These are phyloP conservation scores for Macrocentrus cingulum DNA, from an alignment of 1,140 invertebrate genomes.

Conservation along the genomic window DNA sequence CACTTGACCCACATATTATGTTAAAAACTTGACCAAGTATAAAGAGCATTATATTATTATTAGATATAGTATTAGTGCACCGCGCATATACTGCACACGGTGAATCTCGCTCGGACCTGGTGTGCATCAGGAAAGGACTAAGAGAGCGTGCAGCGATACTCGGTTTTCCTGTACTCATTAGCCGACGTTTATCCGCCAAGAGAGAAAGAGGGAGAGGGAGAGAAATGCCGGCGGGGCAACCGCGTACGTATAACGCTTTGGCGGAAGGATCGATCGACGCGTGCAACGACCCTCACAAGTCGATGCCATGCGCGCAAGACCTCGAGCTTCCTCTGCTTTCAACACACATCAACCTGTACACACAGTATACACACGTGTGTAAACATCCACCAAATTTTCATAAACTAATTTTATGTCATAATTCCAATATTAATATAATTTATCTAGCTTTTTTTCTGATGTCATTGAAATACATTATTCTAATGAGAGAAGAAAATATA, in stretches of 20 bases:
- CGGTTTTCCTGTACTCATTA: constrained; percentile 32
- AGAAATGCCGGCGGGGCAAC: constrained; percentile 12
- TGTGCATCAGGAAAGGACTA: not conserved
- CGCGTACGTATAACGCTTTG: constrained; percentile 23
- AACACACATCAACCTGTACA: not conserved
- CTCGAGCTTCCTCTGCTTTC: not conserved
- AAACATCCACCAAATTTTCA: too few species aligned
- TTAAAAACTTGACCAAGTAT: too few species aligned
- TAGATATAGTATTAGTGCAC: too few species aligned
- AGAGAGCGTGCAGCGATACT: constrained; percentile 24
- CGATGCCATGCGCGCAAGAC: constrained; percentile 7
- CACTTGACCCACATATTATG: too few species aligned
- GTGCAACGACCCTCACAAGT: constrained; percentile 27
- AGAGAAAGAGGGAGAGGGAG: constrained; percentile 4
- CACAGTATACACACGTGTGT: not conserved
- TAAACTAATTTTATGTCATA: too few species aligned
- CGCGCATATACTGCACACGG: not conserved
- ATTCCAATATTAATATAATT: too few species aligned
- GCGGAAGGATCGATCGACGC: constrained; percentile 31
- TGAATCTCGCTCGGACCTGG: constrained; percentile 7
- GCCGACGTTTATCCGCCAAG: constrained; percentile 29
- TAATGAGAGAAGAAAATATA: too few species aligned
- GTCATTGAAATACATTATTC: too few species aligned
- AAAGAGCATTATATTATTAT: too few species aligned
- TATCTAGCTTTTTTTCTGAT: too few species aligned